phyloP scores from a whole-genome alignment of 2,888 invertebrate species.

The Chrysopilus asiliformis region DNA sequence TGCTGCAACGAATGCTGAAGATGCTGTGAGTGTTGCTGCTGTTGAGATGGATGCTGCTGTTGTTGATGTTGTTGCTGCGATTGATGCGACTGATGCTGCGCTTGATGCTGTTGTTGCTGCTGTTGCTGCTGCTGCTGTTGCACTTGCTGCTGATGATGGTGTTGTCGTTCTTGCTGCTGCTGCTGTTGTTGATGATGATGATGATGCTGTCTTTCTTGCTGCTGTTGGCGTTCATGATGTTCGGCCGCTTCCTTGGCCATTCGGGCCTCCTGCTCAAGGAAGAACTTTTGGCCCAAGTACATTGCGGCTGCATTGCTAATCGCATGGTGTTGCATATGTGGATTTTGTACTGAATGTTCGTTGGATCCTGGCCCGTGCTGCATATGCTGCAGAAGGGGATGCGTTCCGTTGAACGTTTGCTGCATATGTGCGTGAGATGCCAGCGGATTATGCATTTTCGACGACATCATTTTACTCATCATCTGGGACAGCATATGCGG shows the following conservation, averaged over 20 bases:
- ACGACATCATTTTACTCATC: conserved; percentile 52
- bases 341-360: conserved; percentile 23
- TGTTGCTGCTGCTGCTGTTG: conserved; percentile 42
- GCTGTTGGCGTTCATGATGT: conserved; percentile 42
- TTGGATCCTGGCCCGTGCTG: conserved; percentile 25
- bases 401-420: conserved; percentile 45
- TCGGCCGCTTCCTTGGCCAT: conserved; percentile 52
- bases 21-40: conserved; percentile 29
- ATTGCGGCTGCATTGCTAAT: conserved; percentile 52
- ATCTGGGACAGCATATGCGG: conserved; percentile 49
- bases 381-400: conserved; percentile 45
- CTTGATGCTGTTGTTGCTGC: conserved; percentile 39
- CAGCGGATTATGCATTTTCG: conserved; percentile 43
- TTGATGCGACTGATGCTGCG: conserved; percentile 25
- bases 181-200: conserved; percentile 41
- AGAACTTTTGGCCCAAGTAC: conserved; percentile 68
- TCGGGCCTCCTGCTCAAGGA: conserved; percentile 66
- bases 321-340: conserved; percentile 44
- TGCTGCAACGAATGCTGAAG: conserved; percentile 25
- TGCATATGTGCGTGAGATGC: conserved; percentile 41
- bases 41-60: conserved; percentile 32
- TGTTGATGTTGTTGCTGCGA: conserved; percentile 31
- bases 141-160: conserved; percentile 40
- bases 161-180: conserved; percentile 41
- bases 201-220: conserved; percentile 35